Evolutionary conservation across 64 coral and sea anemone genomes (phyloP), one percentile per base, ranked within the genome.

Genomic region (Actinia tenebrosa): DNA sequence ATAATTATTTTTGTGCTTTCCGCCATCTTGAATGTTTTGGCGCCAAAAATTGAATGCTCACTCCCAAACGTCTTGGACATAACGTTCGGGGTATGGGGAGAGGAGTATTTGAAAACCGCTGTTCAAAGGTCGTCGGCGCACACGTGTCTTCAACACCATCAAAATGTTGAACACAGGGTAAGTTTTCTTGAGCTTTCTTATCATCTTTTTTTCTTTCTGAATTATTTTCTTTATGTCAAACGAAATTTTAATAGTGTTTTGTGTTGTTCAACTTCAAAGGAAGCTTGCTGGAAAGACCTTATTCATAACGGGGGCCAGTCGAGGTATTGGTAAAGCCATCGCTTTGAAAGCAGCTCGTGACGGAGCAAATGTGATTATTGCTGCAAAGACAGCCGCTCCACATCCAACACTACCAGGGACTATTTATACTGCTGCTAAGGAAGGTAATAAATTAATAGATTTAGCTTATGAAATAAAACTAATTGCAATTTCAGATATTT

Each of bases 251-350:
- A 26, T 37, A 75, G 42, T 11, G 27, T 27, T 52, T 1, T 72
- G 0, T 55, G 7, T 43, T 69, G 68, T 42, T 75, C n/a, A 53
- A 37, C 7, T 18, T 87, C 52, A 43, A 15, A 98, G 92, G 42
- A 98, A 98, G 82, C 66, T 98, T 58, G 92, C 95, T 18, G 95
- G 95, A 2, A 94, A 92, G 89, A 98, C 95, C 5, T 16, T 98
- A 19, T 94, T 98, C 88, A 98, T 98, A 22, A 98, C 92, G 19
- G 95, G 95, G 30, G 92, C 92, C 53, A 94, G 95, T 89, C 87
- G 95, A 79, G 92, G 92, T 44, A 98, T 98, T 82, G 95, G 95
- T 60, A 98, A 98, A 89, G 95, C 95, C 16, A 98, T 98, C 71
- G 95, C 95, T 53, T 44, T 98, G 2, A 98, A 98, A 92, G 95